Base-by-base conservation (phyloP, 2,888 invertebrate species). In the Epirrhoe tristata region DNA sequence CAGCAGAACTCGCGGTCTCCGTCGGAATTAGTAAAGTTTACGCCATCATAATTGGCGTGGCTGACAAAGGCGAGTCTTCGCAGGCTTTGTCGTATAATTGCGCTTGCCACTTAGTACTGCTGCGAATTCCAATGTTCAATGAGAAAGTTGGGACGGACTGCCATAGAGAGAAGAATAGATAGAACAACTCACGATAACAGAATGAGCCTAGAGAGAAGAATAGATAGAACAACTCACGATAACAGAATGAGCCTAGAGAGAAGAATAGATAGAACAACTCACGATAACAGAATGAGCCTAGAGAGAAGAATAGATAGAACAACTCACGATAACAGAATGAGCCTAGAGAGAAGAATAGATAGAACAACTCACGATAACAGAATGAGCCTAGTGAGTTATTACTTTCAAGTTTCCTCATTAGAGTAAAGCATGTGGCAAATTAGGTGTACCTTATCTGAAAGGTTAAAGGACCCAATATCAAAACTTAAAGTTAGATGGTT, bases 1-100 rank as follows among this genome's bases (percentile, higher is more conserved):
- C 36, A 17, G 58, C 58, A 74, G 63, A 71, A 75, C 67, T 75
- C 81, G 82, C 81, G 81, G 82, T 81, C 79, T 79, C 82, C 79
- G 77, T 80, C 84, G 78, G 88, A 89, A 91, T 91, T 87, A 90
- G 88, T 81, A 86, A 90, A 91, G 89, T 89, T 91, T 86, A 83
- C 82, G 81, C 81, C 81, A 76, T 84, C 84, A 87, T 89, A 87
- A 90, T 88, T 86, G 88, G 85, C 83, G 81, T 76, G 76, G 77
- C 79, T 81, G 81, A 87, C 89, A 90, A 89, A 89, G 88, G 84
- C 77, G 77, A 79, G 72, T 51, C 76, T 61, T 60, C 59, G 51
- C 60, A 14, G 74, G 75, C 84, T 87, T 86, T 86, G 88, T 83
- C 85, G 83, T 81, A 82, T 86, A 87, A 89, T 88, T 86, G 85